Percentiles rank a stretch among this genome's conserved stretches.
Evolutionary conservation across 2,888 invertebrate genomes (phyloP).

Genomic region (Mesorhabditis spiculigera): DNA sequence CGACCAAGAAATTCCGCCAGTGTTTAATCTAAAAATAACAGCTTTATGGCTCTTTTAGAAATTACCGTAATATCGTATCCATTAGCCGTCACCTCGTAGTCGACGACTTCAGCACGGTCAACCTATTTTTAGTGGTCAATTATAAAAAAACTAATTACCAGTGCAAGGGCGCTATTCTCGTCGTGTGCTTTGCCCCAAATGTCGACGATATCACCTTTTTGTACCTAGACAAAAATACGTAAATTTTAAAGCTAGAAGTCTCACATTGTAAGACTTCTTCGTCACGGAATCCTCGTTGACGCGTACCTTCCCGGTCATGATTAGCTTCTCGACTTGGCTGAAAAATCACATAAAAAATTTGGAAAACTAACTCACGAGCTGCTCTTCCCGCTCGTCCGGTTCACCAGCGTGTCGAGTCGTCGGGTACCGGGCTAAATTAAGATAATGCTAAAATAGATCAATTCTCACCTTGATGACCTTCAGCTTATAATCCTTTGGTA

Average conservation of each 20-base stretch:
- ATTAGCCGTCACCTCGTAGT: conserved; percentile 37
- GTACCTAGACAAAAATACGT: conserved; percentile 21
- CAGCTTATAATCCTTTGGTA: conserved; percentile 47
- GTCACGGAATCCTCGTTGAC: conserved; percentile 45
- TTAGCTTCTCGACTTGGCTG: conserved; percentile 42
- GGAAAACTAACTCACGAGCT: conserved; percentile 27
- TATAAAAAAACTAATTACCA: conserved; percentile 18
- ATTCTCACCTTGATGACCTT: conserved; percentile 24
- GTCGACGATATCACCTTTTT: conserved; percentile 39
- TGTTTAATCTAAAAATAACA: conserved; percentile 18
- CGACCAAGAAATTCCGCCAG: conserved; percentile 40
- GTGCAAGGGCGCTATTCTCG: conserved; percentile 41
- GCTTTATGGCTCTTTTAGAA: neutral
- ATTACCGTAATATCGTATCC: conserved; percentile 38
- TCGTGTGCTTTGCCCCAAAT: conserved; percentile 34
- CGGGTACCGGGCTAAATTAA: conserved; percentile 28
- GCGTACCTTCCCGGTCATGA: conserved; percentile 38
- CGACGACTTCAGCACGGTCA: conserved; percentile 24
- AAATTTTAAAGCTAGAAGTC: conserved; percentile 10
- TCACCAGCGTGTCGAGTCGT: conserved; percentile 44
- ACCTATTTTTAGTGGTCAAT: neutral
- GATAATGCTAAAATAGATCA: neutral
- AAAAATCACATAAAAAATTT: conserved; percentile 10
- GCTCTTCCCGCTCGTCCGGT: conserved; percentile 39
- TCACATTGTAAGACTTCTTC: conserved; percentile 48